Conservation (phyloP, 2,797 vertebrate genomes). For the Takifugu ocellatus region DNA sequence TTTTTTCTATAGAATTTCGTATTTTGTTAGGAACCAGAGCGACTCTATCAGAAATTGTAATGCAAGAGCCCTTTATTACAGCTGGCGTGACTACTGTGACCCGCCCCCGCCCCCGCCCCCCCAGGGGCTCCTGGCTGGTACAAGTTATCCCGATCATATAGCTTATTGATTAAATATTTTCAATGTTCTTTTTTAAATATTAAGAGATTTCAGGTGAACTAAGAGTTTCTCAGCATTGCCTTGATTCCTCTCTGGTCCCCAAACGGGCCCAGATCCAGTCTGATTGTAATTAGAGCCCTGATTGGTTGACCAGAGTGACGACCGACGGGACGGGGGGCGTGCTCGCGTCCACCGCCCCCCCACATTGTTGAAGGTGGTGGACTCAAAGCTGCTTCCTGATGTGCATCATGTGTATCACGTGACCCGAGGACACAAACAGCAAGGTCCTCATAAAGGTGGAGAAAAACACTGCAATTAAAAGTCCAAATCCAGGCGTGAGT, state of each 20-base stretch:
- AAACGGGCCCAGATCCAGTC: constrained; percentile 41
- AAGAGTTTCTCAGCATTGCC: constrained; percentile 58
- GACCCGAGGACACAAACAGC: too few relatives aligned
- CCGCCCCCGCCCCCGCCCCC: constrained; percentile 24
- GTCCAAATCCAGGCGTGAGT: too few relatives aligned
- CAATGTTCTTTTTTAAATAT: constrained; percentile 39
- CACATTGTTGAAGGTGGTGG: constrained; percentile 65
- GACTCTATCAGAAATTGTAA: constrained; percentile 84
- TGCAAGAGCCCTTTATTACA: constrained; percentile 85
- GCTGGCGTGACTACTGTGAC: constrained; percentile 59
- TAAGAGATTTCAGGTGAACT: constrained; percentile 60
- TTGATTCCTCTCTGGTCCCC: constrained; percentile 72
- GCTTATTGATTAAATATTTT: constrained; percentile 56
- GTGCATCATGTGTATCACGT: constrained; percentile 53
- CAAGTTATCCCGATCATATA: constrained; percentile 46
- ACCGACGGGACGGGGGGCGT: constrained; percentile 15
- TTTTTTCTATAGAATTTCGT: constrained; percentile 91
- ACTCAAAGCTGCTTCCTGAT: constrained; percentile 89
- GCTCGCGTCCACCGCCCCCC: constrained; percentile 15
- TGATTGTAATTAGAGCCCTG: constrained; percentile 58
- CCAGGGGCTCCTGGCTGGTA: constrained; percentile 64
- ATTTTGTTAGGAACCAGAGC: constrained; percentile 84
- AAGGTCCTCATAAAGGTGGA: too few relatives aligned
- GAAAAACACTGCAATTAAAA: too few relatives aligned
- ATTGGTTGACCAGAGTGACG: constrained; percentile 46